Percentiles rank a stretch among this genome's conserved stretches.
These are phyloP conservation scores for Patella vulgata DNA, from an alignment of 1,140 invertebrate genomes.

Conservation along the genomic window DNA sequence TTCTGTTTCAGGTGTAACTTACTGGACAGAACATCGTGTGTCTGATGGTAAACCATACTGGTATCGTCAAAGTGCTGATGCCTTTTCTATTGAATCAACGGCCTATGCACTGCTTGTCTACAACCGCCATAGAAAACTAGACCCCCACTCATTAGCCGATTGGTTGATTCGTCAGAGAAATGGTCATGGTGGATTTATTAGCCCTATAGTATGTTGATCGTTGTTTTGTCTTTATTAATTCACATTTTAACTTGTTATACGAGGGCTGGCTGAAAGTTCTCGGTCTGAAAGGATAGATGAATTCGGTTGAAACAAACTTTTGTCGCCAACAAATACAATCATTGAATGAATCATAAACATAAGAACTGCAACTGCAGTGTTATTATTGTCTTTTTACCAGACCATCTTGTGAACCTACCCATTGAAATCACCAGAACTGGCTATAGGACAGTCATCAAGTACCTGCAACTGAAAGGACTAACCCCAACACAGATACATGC, in stretches of 20 bases:
- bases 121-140: slow-evolving; percentile 10
- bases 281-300: too few relatives aligned
- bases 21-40: slow-evolving; percentile 18
- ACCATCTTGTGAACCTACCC: too few relatives aligned
- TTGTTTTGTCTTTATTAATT: too few relatives aligned
- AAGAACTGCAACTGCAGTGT: too few relatives aligned
- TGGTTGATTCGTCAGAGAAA: slow-evolving; percentile 31
- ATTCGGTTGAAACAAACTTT: too few relatives aligned
- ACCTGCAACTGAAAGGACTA: too few relatives aligned
- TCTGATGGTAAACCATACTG: slow-evolving; percentile 10
- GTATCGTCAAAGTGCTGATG: slow-evolving; percentile 19
- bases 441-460: too few relatives aligned
- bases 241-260: not conserved
- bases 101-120: slow-evolving; percentile 29
- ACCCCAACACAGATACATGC: too few relatives aligned
- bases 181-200: slow-evolving; percentile 21
- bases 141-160: slow-evolving; percentile 20
- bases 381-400: too few relatives aligned
- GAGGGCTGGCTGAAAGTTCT: not conserved
- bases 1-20: slow-evolving; percentile 15
- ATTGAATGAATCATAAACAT: too few relatives aligned
- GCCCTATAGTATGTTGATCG: slow-evolving; percentile 24
- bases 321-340: too few relatives aligned
- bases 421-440: too few relatives aligned
- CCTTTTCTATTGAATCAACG: slow-evolving; percentile 27